phyloP scores from a whole-genome alignment of 2,888 invertebrate species.

The Drosophila cognata region DNA sequence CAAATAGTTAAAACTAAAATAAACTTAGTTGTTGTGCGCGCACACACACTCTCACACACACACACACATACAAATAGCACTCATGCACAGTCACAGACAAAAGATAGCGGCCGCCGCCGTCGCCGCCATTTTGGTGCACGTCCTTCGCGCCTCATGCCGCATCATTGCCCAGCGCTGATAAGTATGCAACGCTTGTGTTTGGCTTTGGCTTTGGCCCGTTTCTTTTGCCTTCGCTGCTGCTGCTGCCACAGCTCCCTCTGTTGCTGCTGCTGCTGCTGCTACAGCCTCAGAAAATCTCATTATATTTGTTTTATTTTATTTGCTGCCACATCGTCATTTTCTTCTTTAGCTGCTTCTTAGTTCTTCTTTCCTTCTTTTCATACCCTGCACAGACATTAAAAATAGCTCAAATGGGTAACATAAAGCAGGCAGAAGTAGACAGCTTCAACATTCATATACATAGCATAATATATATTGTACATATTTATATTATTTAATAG shows the following conservation, averaged over 20 bases:
- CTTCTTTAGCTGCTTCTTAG: slow-evolving; percentile 47
- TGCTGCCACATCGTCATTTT: slow-evolving; percentile 64
- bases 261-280: slow-evolving; percentile 7
- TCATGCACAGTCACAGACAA: slow-evolving; percentile 44
- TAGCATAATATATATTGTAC: background rate
- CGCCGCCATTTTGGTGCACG: slow-evolving; percentile 66
- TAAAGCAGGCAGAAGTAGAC: background rate
- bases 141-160: slow-evolving; percentile 35
- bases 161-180: slow-evolving; percentile 62
- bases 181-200: slow-evolving; percentile 69
- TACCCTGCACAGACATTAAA: slow-evolving; percentile 8
- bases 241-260: slow-evolving; percentile 2
- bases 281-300: slow-evolving; percentile 81
- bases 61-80: slow-evolving; percentile 10
- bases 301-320: slow-evolving; percentile 81
- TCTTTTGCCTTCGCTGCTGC: slow-evolving; percentile 15
- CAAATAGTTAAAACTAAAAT: slow-evolving; percentile 82
- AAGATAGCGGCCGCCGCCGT: slow-evolving; percentile 66
- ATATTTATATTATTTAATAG: background rate
- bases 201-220: slow-evolving; percentile 41
- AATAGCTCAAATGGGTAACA: background rate
- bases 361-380: slow-evolving; percentile 31
- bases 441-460: background rate
- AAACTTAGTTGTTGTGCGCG: slow-evolving; percentile 63
- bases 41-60: slow-evolving; percentile 18